These are phyloP conservation scores for Ranitomeya variabilis DNA, from an alignment of 2,113 vertebrate genomes.

Conservation along the genomic window DNA sequence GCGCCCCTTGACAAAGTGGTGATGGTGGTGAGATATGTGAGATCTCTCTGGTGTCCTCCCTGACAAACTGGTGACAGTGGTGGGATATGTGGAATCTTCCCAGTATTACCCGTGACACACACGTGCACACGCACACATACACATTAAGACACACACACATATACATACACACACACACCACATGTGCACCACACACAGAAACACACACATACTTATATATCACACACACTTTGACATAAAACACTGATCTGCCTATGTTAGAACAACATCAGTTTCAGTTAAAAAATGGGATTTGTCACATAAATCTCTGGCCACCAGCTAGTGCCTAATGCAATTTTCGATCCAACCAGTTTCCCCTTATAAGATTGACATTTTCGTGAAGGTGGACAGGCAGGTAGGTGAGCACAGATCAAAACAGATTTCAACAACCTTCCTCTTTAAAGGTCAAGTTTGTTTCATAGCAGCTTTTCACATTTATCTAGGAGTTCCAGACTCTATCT, in stretches of 20 bases:
- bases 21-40: no score
- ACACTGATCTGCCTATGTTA: slow-evolving; percentile 36
- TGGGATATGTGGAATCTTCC: no score
- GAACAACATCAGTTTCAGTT: slow-evolving; percentile 17
- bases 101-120: no score
- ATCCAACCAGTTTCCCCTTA: slow-evolving; percentile 65
- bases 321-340: slow-evolving; percentile 66
- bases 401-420: slow-evolving; percentile 75
- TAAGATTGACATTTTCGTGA: slow-evolving; percentile 74
- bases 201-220: no score
- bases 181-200: no score
- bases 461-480: slow-evolving; percentile 52
- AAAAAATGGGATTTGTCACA: slow-evolving; percentile 48
- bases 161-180: no score
- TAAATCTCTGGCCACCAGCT: slow-evolving; percentile 52
- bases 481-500: slow-evolving; percentile 45
- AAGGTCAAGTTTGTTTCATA: slow-evolving; percentile 70
- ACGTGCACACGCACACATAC: no score
- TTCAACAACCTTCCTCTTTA: slow-evolving; percentile 71
- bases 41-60: no score
- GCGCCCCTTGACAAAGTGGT: no score
- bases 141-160: no score
- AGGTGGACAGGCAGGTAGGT: slow-evolving; percentile 70
- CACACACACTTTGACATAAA: not conserved
- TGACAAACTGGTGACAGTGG: no score